These are phyloP conservation scores for Phaethornis superciliosus DNA, from an alignment of 2,113 vertebrate species.

Conservation along the genomic window DNA sequence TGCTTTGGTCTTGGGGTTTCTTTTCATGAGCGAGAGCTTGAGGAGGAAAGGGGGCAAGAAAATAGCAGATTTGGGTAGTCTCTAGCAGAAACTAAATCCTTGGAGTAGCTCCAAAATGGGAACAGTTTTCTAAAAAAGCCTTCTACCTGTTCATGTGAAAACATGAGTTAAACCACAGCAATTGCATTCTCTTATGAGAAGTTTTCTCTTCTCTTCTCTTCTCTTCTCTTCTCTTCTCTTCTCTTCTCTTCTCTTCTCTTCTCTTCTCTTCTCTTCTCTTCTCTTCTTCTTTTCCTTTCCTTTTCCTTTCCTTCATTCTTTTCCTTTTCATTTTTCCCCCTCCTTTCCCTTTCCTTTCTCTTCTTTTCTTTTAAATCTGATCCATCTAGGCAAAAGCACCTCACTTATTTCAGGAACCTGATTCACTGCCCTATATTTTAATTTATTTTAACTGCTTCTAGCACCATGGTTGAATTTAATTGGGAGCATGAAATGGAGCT, in stretches of 20 bases:
- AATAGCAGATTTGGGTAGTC: not conserved
- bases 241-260: too few species aligned
- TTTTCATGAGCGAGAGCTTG: not conserved
- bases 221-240: too few species aligned
- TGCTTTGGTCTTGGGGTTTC: not conserved
- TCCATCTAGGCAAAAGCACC: not conserved
- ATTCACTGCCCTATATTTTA: not conserved
- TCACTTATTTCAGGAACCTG: not conserved
- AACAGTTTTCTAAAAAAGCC: not conserved
- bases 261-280: too few species aligned
- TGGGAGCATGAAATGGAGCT: not conserved
- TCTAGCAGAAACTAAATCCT: not conserved
- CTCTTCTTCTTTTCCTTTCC: not conserved
- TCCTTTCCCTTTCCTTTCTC: too few species aligned
- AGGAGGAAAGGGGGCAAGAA: not conserved
- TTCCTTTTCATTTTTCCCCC: too few species aligned
- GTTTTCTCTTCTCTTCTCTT: too few species aligned
- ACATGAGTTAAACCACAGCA: not conserved
- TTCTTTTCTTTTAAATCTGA: not conserved
- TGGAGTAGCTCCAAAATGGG: not conserved
- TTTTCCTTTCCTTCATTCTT: not conserved
- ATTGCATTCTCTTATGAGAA: not conserved
- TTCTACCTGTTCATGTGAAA: not conserved
- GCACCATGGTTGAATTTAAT: not conserved
- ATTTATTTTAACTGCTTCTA: not conserved